Evolutionary conservation across 2,888 invertebrate genomes (phyloP).

Genomic region (Eledone cirrhosa): DNA sequence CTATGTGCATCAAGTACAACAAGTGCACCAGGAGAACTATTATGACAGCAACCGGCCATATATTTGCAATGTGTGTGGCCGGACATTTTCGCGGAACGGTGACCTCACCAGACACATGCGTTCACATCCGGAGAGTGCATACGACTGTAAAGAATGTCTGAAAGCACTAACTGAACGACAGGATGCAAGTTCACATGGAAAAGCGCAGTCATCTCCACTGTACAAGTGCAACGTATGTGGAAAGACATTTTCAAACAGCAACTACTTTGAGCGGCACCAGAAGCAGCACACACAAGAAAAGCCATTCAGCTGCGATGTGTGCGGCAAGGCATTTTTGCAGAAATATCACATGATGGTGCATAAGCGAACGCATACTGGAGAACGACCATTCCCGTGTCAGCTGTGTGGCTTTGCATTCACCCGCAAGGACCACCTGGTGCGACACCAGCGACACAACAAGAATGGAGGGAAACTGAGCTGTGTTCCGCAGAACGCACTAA

Average conservation of each 20-base stretch:
- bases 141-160: constrained; percentile 22
- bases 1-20: not conserved
- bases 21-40: not conserved
- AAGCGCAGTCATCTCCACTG: not conserved
- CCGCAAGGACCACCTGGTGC: constrained; percentile 18
- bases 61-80: not conserved
- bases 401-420: constrained; percentile 24
- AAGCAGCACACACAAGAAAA: not conserved
- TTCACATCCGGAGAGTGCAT: constrained; percentile 4
- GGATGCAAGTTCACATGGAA: not conserved
- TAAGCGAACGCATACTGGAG: constrained; percentile 16
- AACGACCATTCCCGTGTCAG: constrained; percentile 3
- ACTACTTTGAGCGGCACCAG: constrained; percentile 11
- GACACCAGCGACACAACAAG: constrained; percentile 18
- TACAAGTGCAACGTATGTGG: not conserved
- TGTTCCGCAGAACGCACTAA: constrained; percentile 3
- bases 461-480: constrained; percentile 12
- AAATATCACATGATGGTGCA: constrained; percentile 23
- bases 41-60: not conserved
- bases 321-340: constrained; percentile 10
- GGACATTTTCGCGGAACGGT: not conserved
- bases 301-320: not conserved
- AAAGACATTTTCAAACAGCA: not conserved
- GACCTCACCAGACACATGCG: constrained; percentile 22
- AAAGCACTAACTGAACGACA: constrained; percentile 5